Conservation (phyloP, 64 coral and sea anemone species). For the Platygyra sinensis region DNA sequence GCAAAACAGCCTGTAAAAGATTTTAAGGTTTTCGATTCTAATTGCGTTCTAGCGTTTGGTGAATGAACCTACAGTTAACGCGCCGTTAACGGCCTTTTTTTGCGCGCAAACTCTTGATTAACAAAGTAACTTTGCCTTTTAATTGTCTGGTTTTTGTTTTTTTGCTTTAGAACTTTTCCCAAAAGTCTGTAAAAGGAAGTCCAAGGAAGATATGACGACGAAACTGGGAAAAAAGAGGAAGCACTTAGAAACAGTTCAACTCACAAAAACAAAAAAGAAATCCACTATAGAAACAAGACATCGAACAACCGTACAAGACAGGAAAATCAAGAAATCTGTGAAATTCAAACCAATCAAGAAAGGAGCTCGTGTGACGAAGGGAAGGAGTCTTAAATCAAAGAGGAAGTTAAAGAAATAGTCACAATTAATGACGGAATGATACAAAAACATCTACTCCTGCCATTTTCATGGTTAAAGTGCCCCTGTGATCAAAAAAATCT, state of each 20-base stretch:
- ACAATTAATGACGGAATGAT: not conserved
- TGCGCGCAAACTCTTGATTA: not conserved
- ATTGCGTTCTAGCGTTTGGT: no score
- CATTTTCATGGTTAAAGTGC: no score
- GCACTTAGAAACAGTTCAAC: not conserved
- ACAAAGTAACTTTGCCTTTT: no score
- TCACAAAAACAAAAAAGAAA: not conserved
- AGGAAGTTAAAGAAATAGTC: slow-evolving; percentile 6
- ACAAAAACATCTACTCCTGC: no score
- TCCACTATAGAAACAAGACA: slow-evolving; percentile 4
- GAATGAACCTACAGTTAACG: no score
- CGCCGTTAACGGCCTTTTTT: no score
- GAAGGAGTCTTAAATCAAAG: slow-evolving; percentile 13
- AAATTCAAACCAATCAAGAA: not conserved
- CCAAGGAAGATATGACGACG: not conserved
- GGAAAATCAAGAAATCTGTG: not conserved
- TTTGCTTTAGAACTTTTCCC: slow-evolving; percentile 16
- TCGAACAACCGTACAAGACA: slow-evolving; percentile 1
- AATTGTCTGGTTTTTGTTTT: not conserved
- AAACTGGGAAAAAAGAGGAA: slow-evolving; percentile 29
- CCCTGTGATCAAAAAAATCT: no score
- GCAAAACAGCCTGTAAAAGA: no score
- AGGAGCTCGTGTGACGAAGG: not conserved
- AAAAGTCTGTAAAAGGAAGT: slow-evolving; percentile 3
- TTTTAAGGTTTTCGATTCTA: no score